Base-by-base conservation (phyloP, 2,797 vertebrate species). In the Chaetodon trifasciatus region DNA sequence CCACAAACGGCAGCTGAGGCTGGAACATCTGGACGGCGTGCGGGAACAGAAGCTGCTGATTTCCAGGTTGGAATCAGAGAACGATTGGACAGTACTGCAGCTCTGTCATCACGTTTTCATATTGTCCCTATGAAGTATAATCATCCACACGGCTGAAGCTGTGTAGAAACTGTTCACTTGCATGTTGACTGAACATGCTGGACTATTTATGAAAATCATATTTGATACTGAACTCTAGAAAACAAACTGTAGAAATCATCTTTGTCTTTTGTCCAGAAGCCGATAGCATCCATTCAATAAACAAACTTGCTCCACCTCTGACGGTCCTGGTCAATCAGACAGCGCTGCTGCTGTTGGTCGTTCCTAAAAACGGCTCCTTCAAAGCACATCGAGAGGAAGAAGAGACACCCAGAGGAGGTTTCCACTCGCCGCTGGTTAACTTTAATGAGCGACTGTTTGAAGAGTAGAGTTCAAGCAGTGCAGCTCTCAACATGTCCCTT, bases 251-350 rank as follows among this genome's bases (percentile, higher is more conserved):
- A 50, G 49, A 3, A 60, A 53, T 46, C 0, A 5, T 32, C 17
- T 35, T 60, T 32, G 28, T 47, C 1, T 49, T 1, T 39, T 57
- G 23, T 28, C 19, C 24, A 28, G 28, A 35, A 4, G n/a, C 28
- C 2, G 6, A 56, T 56, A 28, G 17, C 68, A 13, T 68, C 37
- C 21, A 23, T 39, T 83, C 0, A 88, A 80, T 77, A 84, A 82
- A 84, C 35, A 42, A n/a, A 0, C 47, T 13, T 11, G 57, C 1
- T 62, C 40, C 19, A 1, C 44, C 12, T 70, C 5, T 42, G 23
- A 15, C 8, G 46, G 53, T 65, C 17, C 0, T 3, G 2, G 4
- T 68, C 12, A 28, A 0, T 49, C 6, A 12, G 10, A 39, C 28
- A 32, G 28, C 28, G 28, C 28, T 4, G 28, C 28, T 4, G 28